Base-by-base conservation (phyloP, 2,888 invertebrate species). In the Ernsta delagoae region DNA sequence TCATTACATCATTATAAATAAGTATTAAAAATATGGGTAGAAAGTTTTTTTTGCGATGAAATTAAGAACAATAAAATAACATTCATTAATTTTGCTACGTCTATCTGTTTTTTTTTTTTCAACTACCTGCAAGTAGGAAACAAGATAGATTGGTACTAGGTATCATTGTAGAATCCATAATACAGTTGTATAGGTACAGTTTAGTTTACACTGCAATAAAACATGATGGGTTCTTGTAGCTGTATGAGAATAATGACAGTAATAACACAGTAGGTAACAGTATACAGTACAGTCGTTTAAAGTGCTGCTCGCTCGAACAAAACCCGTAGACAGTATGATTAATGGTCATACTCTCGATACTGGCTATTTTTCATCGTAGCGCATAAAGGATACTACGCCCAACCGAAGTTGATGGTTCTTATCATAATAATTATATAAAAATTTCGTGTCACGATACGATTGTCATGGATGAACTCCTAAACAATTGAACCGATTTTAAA, bases 251-350 rank as follows among this genome's bases (percentile, higher is more conserved):
- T 53, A 53, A 53, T 53, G 24, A 43, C 45, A 43, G 34, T 56
- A 36, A 39, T 24, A 24, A 24, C 24, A 24, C 24, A 41, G 62
- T 39, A 4, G 36, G 48, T 62, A 62, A 62, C 36, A 39, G 48
- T 24, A 45, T 45, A 50, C 54, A 39, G 11, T 1, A 24, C n/a
- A n/a, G n/a, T 39, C 53, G 24, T 57, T 45, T 50, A 60, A 61
- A 39, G 31, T 59, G 43, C 48, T 50, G n/a, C n/a, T n/a, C n/a
- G n/a, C 59, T 62, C 59, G 34, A 54, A 59, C 54, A 43, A 69
- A 65, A 65, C 43, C 16, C 11, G 9, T 31, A 66, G 60, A 60
- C 60, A 66, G 59, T 53, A 62, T 66, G 66, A 66, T 66, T 66
- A 66, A 66, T 66, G 66, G 66, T 53, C 50, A 59, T 65, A 65